Conservation (phyloP, 1,140 invertebrate genomes). For the Amyelois transitella region DNA sequence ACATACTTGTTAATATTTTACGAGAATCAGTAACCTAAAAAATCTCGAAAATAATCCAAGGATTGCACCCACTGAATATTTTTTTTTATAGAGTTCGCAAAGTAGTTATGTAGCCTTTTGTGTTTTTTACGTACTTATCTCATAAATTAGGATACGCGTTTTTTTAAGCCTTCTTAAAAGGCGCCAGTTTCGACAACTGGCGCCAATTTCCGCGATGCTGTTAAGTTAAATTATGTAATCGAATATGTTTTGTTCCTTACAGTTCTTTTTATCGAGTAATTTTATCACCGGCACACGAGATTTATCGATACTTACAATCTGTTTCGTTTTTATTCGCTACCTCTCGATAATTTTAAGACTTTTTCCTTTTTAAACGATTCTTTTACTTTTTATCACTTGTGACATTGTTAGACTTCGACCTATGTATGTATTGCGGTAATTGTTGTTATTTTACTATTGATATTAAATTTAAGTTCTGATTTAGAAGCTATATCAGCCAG, state of each 20-base stretch:
- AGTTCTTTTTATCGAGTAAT: slow-evolving; percentile 24
- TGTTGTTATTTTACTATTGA: too few species aligned
- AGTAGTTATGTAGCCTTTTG: background rate
- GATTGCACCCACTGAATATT: background rate
- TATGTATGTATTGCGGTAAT: too few species aligned
- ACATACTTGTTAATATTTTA: too few species aligned
- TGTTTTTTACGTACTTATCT: background rate
- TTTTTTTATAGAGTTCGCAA: background rate
- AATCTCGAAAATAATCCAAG: background rate
- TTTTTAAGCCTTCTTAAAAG: background rate
- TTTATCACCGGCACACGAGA: slow-evolving; percentile 11
- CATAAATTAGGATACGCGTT: background rate
- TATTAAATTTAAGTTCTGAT: too few species aligned
- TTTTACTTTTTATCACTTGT: background rate
- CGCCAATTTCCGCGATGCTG: background rate
- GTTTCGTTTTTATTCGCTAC: slow-evolving; percentile 12
- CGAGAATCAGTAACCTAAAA: background rate
- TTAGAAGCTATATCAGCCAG: too few species aligned
- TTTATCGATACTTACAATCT: slow-evolving; percentile 25
- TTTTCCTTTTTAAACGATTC: background rate
- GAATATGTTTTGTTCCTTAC: slow-evolving; percentile 39
- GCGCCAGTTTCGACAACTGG: background rate
- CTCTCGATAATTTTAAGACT: slow-evolving; percentile 9
- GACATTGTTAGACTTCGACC: background rate
- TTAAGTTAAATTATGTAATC: slow-evolving; percentile 49